Base-by-base conservation (phyloP, 1,140 invertebrate genomes). In the Anthonomus grandis region DNA sequence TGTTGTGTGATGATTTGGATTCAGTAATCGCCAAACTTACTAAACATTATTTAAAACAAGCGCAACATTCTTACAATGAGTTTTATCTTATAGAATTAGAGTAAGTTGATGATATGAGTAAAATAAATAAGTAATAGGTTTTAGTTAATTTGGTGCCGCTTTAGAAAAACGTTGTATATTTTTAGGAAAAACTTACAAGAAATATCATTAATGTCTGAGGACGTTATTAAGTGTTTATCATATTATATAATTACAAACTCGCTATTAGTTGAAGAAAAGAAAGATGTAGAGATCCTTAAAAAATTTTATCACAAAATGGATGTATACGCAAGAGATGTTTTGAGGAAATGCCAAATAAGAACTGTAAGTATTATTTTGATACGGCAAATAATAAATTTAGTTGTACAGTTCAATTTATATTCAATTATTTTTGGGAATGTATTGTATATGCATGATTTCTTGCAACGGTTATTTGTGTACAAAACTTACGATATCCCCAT, bases 321-420 rank as follows among this genome's bases (percentile, higher is more conserved):
- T 8, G 27, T 52, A 8, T 64, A 65, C 49, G 57, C 62, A 9
- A 45, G 24, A 15, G 25, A 53, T 17, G 57, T 64, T 44, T 31
- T 65, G 13, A n/a, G 54, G 13, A 53, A 31, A 10, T 64, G 52
- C 36, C n/a, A 52, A n/a, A 10, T 10, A 8, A 61, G 64, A 57
- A 64, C 22, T n/a, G 64, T 65, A 51, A 62, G 59, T 52, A 39
- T n/a, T n/a, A n/a, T n/a, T n/a, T n/a, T n/a, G n/a, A n/a, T n/a
- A n/a, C n/a, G n/a, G n/a, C n/a, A n/a, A n/a, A n/a, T n/a, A n/a
- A n/a, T n/a, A n/a, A n/a, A n/a, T n/a, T n/a, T n/a, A n/a, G n/a
- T n/a, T n/a, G n/a, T n/a, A n/a, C n/a, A n/a, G n/a, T n/a, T n/a
- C n/a, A n/a, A n/a, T n/a, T n/a, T n/a, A n/a, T n/a, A n/a, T n/a